phyloP scores from a whole-genome alignment of 2,888 invertebrate species.

The Blastobasis lacticolella region DNA sequence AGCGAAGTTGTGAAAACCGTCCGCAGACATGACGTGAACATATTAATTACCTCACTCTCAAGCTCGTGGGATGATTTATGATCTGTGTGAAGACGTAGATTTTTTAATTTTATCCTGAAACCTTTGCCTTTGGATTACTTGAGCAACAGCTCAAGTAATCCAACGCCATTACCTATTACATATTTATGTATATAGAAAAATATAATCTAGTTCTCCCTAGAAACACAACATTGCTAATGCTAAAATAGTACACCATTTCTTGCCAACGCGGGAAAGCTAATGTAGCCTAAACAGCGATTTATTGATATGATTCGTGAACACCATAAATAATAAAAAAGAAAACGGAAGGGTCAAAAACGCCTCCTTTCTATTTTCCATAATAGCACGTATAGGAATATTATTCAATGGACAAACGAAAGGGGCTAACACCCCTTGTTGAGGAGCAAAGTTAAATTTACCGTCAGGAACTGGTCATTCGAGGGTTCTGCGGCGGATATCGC shows the following conservation, averaged over 20 bases:
- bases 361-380: constrained; percentile 49
- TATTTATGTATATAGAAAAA: too few species aligned
- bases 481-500: constrained; percentile 59
- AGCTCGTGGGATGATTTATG: constrained; percentile 53
- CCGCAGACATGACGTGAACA: constrained; percentile 38
- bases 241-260: constrained; percentile 11
- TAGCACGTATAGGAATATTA: constrained; percentile 38
- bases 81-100: background rate
- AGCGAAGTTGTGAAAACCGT: constrained; percentile 39
- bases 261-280: constrained; percentile 42
- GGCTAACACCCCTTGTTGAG: constrained; percentile 33
- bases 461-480: constrained; percentile 48
- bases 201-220: too few species aligned
- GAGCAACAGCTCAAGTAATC: too few species aligned
- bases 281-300: constrained; percentile 59
- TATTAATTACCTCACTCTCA: constrained; percentile 60
- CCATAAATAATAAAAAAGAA: constrained; percentile 56
- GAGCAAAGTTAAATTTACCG: constrained; percentile 53
- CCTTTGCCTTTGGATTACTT: background rate
- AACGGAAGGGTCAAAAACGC: constrained; percentile 52
- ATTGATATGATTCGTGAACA: constrained; percentile 48
- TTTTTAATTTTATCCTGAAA: background rate
- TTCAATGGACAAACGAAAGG: constrained; percentile 51
- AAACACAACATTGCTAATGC: too few species aligned
- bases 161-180: too few species aligned